A percentile compares a stretch with the other conserved stretches of the same genome.
Evolutionary conservation across 92 coral and sea anemone species (phyloP).

Genomic region (Palythoa heliodiscus): DNA sequence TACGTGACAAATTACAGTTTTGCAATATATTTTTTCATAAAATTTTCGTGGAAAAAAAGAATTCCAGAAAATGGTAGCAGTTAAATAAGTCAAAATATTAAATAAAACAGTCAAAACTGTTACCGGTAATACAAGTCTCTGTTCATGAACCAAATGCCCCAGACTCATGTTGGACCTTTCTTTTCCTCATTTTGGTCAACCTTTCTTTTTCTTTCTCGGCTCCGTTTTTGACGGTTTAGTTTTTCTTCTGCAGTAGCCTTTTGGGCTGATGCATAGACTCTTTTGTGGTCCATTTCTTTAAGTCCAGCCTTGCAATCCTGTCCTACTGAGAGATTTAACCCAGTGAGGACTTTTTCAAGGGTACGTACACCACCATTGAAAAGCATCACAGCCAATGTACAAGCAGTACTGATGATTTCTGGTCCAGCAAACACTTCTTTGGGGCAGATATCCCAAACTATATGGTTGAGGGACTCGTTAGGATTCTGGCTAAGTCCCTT

Average conservation of each 20-base stretch:
- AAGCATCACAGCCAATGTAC: slow-evolving; percentile 43
- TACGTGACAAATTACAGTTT: neutral
- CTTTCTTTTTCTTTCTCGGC: slow-evolving; percentile 44
- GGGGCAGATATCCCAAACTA: slow-evolving; percentile 55
- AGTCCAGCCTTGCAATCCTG: slow-evolving; percentile 48
- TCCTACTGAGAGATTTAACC: slow-evolving; percentile 27
- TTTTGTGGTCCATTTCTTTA: slow-evolving; percentile 39
- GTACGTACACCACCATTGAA: slow-evolving; percentile 51
- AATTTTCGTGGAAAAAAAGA: neutral
- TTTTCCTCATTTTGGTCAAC: slow-evolving; percentile 41
- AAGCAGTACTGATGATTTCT: slow-evolving; percentile 42
- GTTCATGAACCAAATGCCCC: slow-evolving; percentile 50
- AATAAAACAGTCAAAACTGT: neutral
- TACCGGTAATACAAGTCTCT: no score
- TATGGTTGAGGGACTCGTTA: slow-evolving; percentile 59
- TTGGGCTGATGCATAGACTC: slow-evolving; percentile 48
- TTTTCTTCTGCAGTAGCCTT: slow-evolving; percentile 42
- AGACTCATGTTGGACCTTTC: slow-evolving; percentile 52
- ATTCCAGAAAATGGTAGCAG: neutral
- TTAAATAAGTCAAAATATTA: neutral
- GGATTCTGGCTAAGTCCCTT: slow-evolving; percentile 56
- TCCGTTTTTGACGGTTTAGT: slow-evolving; percentile 42
- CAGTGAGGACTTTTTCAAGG: slow-evolving; percentile 20
- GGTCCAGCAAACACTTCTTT: slow-evolving; percentile 51
- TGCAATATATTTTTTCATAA: slow-evolving; percentile 2